Percentiles rank a stretch among this genome's conserved stretches.
Evolutionary conservation across 2,888 invertebrate genomes (phyloP).

Genomic region (Trisateles emortualis): DNA sequence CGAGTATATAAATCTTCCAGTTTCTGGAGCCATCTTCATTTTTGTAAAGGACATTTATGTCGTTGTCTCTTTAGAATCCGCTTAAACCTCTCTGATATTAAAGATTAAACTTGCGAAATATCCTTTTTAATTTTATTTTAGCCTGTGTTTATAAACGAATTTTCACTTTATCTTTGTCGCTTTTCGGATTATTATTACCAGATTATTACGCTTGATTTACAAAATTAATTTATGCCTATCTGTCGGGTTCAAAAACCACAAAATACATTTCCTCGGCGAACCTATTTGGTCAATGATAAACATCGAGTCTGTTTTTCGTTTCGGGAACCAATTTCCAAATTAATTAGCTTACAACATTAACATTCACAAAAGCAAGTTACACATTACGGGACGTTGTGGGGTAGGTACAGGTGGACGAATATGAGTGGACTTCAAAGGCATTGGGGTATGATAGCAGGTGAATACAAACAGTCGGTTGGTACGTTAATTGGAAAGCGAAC

Average conservation of each 20-base stretch:
- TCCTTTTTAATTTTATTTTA: slow-evolving; percentile 34
- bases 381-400: slow-evolving; percentile 49
- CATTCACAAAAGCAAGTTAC: slow-evolving; percentile 60
- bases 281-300: neutral
- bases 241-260: neutral
- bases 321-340: slow-evolving; percentile 19
- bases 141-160: slow-evolving; percentile 50
- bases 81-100: slow-evolving; percentile 52
- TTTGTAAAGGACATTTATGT: slow-evolving; percentile 56
- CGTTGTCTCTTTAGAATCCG: slow-evolving; percentile 48
- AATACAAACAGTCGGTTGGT: slow-evolving; percentile 72
- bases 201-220: neutral
- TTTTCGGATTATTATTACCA: slow-evolving; percentile 10
- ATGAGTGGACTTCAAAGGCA: slow-evolving; percentile 76
- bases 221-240: neutral
- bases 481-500: slow-evolving; percentile 80
- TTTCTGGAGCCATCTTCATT: slow-evolving; percentile 61
- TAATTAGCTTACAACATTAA: slow-evolving; percentile 40
- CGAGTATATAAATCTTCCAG: slow-evolving; percentile 73
- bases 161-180: slow-evolving; percentile 11
- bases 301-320: slow-evolving; percentile 11
- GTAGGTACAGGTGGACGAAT: slow-evolving; percentile 53
- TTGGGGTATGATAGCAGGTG: slow-evolving; percentile 69
- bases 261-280: neutral
- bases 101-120: slow-evolving; percentile 45